phyloP scores from a whole-genome alignment of 2,113 vertebrate species.

The zebrafish (Danio rerio) region DNA sequence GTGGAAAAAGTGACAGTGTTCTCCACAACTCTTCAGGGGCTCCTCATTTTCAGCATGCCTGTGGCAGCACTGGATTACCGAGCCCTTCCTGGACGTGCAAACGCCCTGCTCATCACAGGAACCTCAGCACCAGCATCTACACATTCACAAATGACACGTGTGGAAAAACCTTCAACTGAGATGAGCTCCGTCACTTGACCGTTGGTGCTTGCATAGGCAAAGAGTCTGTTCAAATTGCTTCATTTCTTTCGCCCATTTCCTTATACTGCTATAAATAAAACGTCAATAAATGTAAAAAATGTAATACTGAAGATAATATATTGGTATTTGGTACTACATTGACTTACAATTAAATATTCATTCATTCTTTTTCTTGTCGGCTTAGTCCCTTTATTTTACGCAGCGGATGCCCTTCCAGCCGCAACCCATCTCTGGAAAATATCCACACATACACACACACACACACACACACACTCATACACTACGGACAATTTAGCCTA shows the following conservation, averaged over 20 bases:
- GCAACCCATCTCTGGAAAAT: too few species aligned
- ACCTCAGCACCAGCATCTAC: background rate
- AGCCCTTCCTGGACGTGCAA: constrained; percentile 53
- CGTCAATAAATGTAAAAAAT: too few species aligned
- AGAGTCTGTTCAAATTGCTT: background rate
- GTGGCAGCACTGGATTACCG: constrained; percentile 64
- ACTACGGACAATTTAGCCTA: too few species aligned
- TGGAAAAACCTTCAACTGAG: background rate
- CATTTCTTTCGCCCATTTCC: background rate
- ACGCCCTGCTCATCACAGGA: constrained; percentile 1
- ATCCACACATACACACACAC: too few species aligned
- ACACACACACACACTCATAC: too few species aligned
- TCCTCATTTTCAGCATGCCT: constrained; percentile 68
- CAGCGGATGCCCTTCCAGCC: too few species aligned
- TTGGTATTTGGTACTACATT: too few species aligned
- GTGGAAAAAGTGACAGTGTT: constrained; percentile 70
- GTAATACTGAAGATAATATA: too few species aligned
- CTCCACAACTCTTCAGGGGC: constrained; percentile 60
- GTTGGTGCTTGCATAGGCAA: background rate
- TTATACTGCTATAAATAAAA: too few species aligned
- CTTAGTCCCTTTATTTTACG: too few species aligned
- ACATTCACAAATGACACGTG: background rate
- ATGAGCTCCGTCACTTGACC: background rate
- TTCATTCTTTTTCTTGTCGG: too few species aligned
- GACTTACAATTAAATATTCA: too few species aligned